These are phyloP conservation scores for Muscicapa adusta DNA, from an alignment of 2,113 vertebrate genomes.

Conservation along the genomic window DNA sequence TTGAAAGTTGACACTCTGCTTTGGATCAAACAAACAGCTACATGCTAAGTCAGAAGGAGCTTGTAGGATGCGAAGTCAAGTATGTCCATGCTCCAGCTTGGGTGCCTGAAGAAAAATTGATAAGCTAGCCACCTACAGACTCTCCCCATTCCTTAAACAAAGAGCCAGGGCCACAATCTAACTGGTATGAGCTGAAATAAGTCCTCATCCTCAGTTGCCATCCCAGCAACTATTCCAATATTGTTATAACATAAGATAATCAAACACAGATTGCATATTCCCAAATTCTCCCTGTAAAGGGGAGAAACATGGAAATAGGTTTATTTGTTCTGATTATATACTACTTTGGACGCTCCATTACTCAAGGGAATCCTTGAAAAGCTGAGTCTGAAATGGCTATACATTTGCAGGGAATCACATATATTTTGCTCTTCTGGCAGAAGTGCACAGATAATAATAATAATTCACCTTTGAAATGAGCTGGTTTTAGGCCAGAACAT, in stretches of 20 bases:
- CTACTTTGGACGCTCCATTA: not conserved
- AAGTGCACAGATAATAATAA: not conserved
- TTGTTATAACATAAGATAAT: not conserved
- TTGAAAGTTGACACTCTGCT: not conserved
- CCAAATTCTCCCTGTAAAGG: not conserved
- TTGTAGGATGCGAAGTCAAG: not conserved
- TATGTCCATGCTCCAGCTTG: not conserved
- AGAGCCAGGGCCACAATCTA: not conserved
- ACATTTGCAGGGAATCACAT: not conserved
- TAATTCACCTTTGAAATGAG: not conserved
- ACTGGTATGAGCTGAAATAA: not conserved
- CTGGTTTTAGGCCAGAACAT: not conserved
- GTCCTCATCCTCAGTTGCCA: not conserved
- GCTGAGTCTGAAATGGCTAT: not conserved
- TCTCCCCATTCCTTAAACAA: not conserved
- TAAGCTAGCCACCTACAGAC: not conserved
- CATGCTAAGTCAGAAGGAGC: not conserved
- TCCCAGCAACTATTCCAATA: not conserved
- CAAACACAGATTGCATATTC: not conserved
- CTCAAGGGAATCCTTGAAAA: not conserved
- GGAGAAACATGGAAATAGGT: not conserved
- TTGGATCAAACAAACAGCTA: not conserved
- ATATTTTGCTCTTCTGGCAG: not conserved
- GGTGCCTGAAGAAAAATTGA: not conserved
- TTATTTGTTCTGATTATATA: not conserved